Conservation (phyloP, 2,888 invertebrate genomes). For the Eugnorisma glareosa region DNA sequence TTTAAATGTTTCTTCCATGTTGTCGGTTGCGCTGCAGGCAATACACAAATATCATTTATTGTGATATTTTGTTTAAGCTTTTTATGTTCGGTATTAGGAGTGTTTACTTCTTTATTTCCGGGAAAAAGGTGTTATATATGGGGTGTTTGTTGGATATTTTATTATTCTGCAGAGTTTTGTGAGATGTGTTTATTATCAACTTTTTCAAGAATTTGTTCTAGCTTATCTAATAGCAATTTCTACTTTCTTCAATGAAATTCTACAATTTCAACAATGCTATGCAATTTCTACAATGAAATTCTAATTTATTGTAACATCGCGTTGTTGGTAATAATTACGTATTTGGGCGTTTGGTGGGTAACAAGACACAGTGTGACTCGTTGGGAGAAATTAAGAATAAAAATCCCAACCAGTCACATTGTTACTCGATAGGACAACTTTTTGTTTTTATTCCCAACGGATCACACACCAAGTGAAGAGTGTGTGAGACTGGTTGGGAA, state of each 20-base stretch:
- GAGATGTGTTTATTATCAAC: not conserved
- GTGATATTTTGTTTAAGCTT: conserved; percentile 55
- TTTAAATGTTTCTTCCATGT: not conserved
- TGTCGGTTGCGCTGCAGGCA: not conserved
- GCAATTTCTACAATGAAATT: not conserved
- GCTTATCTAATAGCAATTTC: not conserved
- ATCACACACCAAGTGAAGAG: too few species aligned
- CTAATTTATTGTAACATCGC: not conserved
- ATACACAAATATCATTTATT: conserved; percentile 21
- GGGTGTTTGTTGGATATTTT: not conserved
- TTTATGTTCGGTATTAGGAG: not conserved
- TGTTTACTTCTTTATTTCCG: not conserved
- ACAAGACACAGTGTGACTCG: too few species aligned
- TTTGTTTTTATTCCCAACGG: too few species aligned
- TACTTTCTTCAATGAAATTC: not conserved
- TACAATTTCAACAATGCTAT: too few species aligned
- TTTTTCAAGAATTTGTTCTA: not conserved
- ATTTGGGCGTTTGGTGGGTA: too few species aligned
- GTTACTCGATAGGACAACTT: too few species aligned
- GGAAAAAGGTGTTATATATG: not conserved
- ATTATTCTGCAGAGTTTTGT: too few species aligned
- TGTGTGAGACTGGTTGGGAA: too few species aligned
- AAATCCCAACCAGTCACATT: too few species aligned
- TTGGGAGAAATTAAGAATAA: too few species aligned
- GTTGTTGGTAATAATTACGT: not conserved